Evolutionary conservation across 35 echinoderm and acorn worm species (phyloP).

Genomic region (Ptychodera flava): DNA sequence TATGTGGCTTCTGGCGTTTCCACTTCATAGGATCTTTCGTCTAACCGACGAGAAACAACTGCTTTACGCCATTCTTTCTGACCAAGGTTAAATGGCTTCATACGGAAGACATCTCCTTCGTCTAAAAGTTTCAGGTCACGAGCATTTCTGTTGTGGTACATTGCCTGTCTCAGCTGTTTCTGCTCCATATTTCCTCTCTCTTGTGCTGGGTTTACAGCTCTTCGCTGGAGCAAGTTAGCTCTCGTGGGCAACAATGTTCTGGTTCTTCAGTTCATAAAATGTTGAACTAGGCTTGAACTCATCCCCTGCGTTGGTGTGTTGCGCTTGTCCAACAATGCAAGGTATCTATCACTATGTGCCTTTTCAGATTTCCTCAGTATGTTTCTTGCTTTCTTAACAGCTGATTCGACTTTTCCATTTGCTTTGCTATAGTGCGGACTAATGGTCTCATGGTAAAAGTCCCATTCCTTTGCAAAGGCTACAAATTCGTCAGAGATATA

Average conservation of each 20-base stretch:
- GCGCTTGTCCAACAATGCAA: conserved; percentile 6
- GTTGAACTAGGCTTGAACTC: background rate
- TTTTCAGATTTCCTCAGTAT: conserved; percentile 13
- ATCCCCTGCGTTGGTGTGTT: conserved; percentile 25
- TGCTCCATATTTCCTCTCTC: no score
- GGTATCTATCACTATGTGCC: background rate
- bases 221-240: no score
- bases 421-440: background rate
- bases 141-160: background rate
- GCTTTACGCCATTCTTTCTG: conserved; percentile 41
- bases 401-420: conserved; percentile 3
- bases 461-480: conserved; percentile 6
- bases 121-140: conserved; percentile 5
- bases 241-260: conserved; percentile 15
- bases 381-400: conserved; percentile 11
- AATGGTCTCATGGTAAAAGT: background rate
- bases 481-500: conserved; percentile 7
- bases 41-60: conserved; percentile 9
- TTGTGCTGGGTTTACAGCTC: no score
- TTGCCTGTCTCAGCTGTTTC: no score
- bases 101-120: conserved; percentile 31
- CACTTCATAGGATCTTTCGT: conserved; percentile 30
- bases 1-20: conserved; percentile 7
- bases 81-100: conserved; percentile 41
- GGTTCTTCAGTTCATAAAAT: conserved; percentile 13